Conservation (phyloP, 2,113 vertebrate genomes). For the Balaeniceps rex region DNA sequence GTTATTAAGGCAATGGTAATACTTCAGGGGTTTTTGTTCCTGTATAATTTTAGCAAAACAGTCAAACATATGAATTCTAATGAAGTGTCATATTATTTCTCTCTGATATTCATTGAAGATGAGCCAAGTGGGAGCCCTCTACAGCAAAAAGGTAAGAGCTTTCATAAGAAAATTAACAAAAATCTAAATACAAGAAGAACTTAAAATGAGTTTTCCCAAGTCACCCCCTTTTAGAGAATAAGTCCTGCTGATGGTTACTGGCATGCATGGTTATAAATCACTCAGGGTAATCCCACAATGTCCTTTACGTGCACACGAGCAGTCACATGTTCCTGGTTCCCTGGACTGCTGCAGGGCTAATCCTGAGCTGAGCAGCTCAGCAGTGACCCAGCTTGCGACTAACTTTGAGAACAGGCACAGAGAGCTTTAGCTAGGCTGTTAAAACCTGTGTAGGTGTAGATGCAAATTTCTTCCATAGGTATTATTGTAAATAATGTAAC, state of each 20-base stretch:
- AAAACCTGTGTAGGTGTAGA: not conserved
- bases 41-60: not conserved
- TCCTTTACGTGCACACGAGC: fast-evolving
- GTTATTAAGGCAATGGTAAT: not conserved
- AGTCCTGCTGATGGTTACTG: not conserved
- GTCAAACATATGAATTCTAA: not conserved
- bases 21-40: not conserved
- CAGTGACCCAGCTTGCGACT: not conserved
- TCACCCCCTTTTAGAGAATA: not conserved
- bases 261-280: not conserved
- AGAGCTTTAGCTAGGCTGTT: not conserved
- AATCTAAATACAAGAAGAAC: not conserved
- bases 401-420: not conserved
- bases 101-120: not conserved
- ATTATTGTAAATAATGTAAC: not conserved
- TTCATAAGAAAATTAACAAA: not conserved
- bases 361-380: not conserved
- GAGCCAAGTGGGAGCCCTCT: not conserved
- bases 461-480: not conserved
- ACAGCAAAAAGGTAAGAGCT: not conserved
- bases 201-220: not conserved
- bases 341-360: not conserved
- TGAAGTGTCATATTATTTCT: not conserved
- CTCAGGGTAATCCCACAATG: fast-evolving
- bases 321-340: not conserved